Evolutionary conservation across 2,888 invertebrate species (phyloP).

Genomic region (Pheosia gnoma): DNA sequence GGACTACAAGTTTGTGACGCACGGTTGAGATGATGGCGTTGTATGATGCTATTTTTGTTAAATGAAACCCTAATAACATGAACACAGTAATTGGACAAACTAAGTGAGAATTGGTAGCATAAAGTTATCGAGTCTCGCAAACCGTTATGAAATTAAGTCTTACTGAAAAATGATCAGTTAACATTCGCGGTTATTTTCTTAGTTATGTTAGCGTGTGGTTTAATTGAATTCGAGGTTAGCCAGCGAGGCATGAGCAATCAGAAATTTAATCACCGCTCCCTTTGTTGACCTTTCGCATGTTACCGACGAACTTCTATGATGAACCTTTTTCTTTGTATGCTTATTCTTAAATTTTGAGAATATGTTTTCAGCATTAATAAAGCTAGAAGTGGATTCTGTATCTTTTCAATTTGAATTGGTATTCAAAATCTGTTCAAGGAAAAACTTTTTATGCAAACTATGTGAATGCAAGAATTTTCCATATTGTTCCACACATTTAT

Average conservation of each 20-base stretch:
- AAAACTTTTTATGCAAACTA: too few species aligned
- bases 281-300: conserved; percentile 3
- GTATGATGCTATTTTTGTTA: conserved; percentile 58
- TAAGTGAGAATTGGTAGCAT: neutral
- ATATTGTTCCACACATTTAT: too few species aligned
- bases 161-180: neutral
- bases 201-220: neutral
- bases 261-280: conserved; percentile 1
- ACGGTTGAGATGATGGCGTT: conserved; percentile 38
- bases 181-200: neutral
- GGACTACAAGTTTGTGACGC: conserved; percentile 48
- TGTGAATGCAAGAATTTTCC: too few species aligned
- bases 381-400: too few species aligned
- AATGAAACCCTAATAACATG: conserved; percentile 9
- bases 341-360: neutral
- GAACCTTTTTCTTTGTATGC: neutral
- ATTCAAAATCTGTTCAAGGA: too few species aligned
- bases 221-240: neutral
- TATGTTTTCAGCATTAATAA: neutral
- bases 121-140: neutral
- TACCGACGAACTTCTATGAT: neutral
- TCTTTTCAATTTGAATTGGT: neutral
- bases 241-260: neutral
- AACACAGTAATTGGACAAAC: neutral
- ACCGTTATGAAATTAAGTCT: neutral